Conservation (phyloP, 2,888 invertebrate species). For the Campopleginae sp. region DNA sequence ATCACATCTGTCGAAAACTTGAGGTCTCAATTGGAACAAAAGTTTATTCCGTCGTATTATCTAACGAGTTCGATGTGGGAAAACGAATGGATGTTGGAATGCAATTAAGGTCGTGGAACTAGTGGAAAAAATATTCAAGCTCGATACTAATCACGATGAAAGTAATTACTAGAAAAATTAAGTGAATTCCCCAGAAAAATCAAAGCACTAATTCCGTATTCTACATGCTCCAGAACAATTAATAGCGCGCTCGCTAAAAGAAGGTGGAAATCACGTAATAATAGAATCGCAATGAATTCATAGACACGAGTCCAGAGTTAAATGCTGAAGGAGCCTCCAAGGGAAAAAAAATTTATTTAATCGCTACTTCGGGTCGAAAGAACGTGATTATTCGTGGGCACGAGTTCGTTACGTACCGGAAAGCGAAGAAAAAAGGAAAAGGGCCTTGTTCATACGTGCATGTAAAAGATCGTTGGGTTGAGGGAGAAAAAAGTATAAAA, state of each 20-base stretch:
- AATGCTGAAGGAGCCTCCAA: neutral
- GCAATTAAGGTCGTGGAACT: no score
- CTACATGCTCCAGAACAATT: neutral
- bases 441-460: neutral
- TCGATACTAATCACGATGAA: neutral
- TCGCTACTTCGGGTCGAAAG: constrained; percentile 8
- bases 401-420: constrained; percentile 25
- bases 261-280: neutral
- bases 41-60: neutral
- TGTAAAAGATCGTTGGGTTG: constrained; percentile 24
- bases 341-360: constrained; percentile 1
- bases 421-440: neutral
- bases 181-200: neutral
- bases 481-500: constrained; percentile 12
- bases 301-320: neutral
- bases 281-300: neutral
- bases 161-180: neutral
- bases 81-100: no score
- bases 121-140: neutral
- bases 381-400: constrained; percentile 42
- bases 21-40: neutral
- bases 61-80: no score
- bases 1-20: neutral
- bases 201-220: neutral
- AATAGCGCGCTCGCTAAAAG: neutral